Percentiles rank a stretch among this genome's conserved stretches.
Conservation (phyloP, 2,113 vertebrate genomes). For the Morone chrysops region DNA sequence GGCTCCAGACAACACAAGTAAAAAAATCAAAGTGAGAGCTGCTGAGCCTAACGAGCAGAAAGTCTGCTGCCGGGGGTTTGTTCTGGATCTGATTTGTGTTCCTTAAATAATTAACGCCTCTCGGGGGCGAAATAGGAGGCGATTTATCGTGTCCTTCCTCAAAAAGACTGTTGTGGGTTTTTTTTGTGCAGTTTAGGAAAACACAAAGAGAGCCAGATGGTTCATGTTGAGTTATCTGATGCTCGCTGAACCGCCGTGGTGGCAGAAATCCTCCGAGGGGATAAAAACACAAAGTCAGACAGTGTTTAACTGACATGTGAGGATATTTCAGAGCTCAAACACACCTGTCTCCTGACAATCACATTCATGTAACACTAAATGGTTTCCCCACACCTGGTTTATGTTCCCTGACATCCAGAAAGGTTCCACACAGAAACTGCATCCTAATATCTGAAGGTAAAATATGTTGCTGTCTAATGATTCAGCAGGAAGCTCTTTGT, state of each 20-base stretch:
- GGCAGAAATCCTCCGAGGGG: neutral
- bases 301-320: neutral
- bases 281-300: neutral
- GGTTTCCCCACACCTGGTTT: too few relatives aligned
- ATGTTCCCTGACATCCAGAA: too few relatives aligned
- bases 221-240: neutral
- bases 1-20: neutral
- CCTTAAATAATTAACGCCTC: conserved; percentile 62
- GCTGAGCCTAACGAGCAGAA: conserved; percentile 42
- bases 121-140: conserved; percentile 13
- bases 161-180: conserved; percentile 39
- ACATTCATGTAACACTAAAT: too few relatives aligned
- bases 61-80: conserved; percentile 5
- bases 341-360: neutral
- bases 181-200: conserved; percentile 26
- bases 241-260: neutral
- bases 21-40: conserved; percentile 26
- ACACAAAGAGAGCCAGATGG: conserved; percentile 33
- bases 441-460: too few relatives aligned
- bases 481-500: too few relatives aligned
- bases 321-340: neutral
- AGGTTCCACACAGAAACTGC: too few relatives aligned
- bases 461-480: too few relatives aligned
- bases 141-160: conserved; percentile 50
- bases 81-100: conserved; percentile 59